phyloP scores from a whole-genome alignment of 1,140 invertebrate species.

The Cecropterus lyciades region DNA sequence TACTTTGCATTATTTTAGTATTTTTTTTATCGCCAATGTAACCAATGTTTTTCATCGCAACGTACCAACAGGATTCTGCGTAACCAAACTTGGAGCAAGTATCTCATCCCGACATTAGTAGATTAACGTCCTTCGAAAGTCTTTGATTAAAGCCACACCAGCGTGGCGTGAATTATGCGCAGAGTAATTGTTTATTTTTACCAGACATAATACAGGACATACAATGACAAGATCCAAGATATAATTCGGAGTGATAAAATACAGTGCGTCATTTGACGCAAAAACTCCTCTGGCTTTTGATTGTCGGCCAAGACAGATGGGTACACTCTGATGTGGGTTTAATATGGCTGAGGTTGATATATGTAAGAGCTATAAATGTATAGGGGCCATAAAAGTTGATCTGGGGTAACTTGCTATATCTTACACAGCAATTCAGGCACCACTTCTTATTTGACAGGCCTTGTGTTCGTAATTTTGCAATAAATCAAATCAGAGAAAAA shows the following conservation, averaged over 20 bases:
- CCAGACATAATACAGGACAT: constrained; percentile 17
- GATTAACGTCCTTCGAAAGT: constrained; percentile 54
- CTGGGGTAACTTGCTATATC: constrained; percentile 5
- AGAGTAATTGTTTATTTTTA: constrained; percentile 39
- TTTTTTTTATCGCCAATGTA: background rate
- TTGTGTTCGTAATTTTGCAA: no score
- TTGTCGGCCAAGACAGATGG: constrained; percentile 11
- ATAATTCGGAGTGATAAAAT: constrained; percentile 17
- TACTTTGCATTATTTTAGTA: no score
- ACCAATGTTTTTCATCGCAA: background rate
- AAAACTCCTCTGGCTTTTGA: constrained; percentile 22
- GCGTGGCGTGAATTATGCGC: constrained; percentile 48
- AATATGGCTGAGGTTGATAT: constrained; percentile 12
- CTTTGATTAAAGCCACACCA: constrained; percentile 52
- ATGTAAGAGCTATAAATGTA: constrained; percentile 21
- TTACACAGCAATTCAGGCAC: constrained; percentile 12
- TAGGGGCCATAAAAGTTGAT: constrained; percentile 25
- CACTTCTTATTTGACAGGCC: constrained; percentile 4
- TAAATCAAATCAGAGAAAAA: no score
- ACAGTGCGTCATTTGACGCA: constrained; percentile 4
- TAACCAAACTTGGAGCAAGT: constrained; percentile 39
- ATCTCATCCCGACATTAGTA: constrained; percentile 52
- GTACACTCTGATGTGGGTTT: constrained; percentile 12
- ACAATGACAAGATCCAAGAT: background rate
- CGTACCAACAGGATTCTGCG: background rate